Evolutionary conservation across 2,888 invertebrate genomes (phyloP).

Genomic region (Spicauda simplicius): DNA sequence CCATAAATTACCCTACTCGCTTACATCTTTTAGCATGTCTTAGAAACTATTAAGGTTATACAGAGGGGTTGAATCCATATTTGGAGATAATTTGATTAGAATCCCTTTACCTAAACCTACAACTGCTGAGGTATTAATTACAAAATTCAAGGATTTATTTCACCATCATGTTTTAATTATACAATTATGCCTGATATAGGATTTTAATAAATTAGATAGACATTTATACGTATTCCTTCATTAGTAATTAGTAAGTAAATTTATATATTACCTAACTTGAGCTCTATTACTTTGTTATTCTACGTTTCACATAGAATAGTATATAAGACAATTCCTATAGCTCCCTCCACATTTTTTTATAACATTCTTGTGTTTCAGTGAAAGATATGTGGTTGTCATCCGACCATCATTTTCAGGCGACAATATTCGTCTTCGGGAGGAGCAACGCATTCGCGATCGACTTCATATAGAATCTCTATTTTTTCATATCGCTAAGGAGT

Average conservation of each 20-base stretch:
- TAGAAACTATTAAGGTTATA: constrained; percentile 8
- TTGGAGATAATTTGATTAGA: constrained; percentile 62
- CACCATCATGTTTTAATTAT: neutral
- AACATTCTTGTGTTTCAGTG: no score
- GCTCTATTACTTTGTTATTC: no score
- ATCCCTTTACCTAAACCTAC: constrained; percentile 7
- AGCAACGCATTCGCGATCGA: no score
- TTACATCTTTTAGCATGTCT: constrained; percentile 3
- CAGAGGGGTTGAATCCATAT: constrained; percentile 47
- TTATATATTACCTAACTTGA: no score
- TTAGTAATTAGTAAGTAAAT: neutral
- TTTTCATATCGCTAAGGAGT: no score
- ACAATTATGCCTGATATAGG: neutral
- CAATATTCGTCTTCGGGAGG: no score
- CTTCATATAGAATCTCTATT: no score
- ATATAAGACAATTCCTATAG: no score
- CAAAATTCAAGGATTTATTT: neutral
- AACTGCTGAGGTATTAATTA: constrained; percentile 6
- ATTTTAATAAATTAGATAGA: neutral
- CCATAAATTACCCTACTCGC: constrained; percentile 1
- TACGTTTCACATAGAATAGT: no score
- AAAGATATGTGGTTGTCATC: no score
- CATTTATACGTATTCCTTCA: neutral
- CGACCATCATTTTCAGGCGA: no score
- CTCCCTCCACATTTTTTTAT: no score